Evolutionary conservation across 2,797 vertebrate species (phyloP), one percentile per base, ranked within the genome.

Genomic region (Nasua narica): DNA sequence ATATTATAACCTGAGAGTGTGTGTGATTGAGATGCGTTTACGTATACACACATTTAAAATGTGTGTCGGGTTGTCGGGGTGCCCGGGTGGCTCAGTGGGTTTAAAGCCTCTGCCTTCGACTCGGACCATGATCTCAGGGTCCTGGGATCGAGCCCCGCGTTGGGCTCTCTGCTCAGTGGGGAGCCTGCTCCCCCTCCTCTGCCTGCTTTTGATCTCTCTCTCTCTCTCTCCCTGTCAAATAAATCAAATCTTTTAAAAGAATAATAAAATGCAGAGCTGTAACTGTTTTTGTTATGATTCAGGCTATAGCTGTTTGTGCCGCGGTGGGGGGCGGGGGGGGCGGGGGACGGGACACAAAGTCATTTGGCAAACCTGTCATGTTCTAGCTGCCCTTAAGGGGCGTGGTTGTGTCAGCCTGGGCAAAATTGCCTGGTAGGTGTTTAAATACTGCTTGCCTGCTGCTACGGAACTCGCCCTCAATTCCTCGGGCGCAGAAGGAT

Each of bases 281-380:
- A 43, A 43, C 43, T 60, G 16, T 70, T 92, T 95, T 93, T 90
- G 76, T 93, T 84, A 50, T 62, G 52, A 65, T 91, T 94, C 52
- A 77, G 62, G 40, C 81, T 90, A n/a, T 62, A 93, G 77, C 48
- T 84, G 7, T 94, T 96, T 91, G 67, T 91, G 48, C 67, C 65
- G 37, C 25, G 14, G 7, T 18, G 25, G 40, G 70, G 69, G 70
- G 23, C 21, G 8, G 78, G 29, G 46, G 37, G 69, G 70, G 23
- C 21, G 8, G 78, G 29, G 46, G 37, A n/a, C n/a, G n/a, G n/a
- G 40, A 60, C 94, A 85, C 85, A 96, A 69, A 81, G 48, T 21
- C 74, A 54, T 83, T 95, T 56, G 78, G 76, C 91, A 94, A 96
- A 90, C 43, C 72, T 91, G 43, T 91, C 84, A 62, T 74, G 35